Evolutionary conservation across 1,140 invertebrate species (phyloP).

Genomic region (Pantala flavescens): DNA sequence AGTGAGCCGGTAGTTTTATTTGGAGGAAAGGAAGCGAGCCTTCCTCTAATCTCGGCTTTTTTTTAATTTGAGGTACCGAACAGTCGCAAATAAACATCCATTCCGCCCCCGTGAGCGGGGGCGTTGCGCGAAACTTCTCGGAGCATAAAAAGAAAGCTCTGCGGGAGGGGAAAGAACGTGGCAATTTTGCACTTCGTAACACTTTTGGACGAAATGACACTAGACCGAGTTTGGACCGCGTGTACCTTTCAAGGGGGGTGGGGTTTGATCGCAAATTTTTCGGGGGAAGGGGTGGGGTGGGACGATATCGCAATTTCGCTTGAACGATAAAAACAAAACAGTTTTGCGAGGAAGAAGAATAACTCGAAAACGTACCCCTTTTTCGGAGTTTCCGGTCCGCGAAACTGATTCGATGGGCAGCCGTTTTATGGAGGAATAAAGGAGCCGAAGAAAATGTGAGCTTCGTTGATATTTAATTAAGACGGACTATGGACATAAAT

Average conservation of each 20-base stretch:
- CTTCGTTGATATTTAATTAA: too few species aligned
- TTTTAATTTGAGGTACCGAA: conserved; percentile 3
- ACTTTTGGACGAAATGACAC: not conserved
- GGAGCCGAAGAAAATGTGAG: too few species aligned
- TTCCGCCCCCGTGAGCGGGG: not conserved
- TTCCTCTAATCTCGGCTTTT: not conserved
- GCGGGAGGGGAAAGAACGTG: not conserved
- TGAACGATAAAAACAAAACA: too few species aligned
- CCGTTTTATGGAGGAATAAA: too few species aligned
- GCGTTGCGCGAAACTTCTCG: not conserved
- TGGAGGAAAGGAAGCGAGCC: not conserved
- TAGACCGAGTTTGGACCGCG: not conserved
- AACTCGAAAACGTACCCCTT: too few species aligned
- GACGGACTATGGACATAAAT: too few species aligned
- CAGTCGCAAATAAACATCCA: conserved; percentile 3
- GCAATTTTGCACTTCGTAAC: not conserved
- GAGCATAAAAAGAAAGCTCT: not conserved
- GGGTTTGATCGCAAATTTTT: not conserved
- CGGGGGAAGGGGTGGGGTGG: not conserved
- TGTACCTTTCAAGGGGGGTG: not conserved
- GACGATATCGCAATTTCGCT: not conserved
- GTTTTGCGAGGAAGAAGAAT: too few species aligned
- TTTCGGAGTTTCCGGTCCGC: too few species aligned
- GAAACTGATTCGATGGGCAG: too few species aligned
- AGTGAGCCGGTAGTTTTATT: not conserved